Evolutionary conservation across 2,888 invertebrate species (phyloP).

Genomic region (Zaprionus obscuricornis): DNA sequence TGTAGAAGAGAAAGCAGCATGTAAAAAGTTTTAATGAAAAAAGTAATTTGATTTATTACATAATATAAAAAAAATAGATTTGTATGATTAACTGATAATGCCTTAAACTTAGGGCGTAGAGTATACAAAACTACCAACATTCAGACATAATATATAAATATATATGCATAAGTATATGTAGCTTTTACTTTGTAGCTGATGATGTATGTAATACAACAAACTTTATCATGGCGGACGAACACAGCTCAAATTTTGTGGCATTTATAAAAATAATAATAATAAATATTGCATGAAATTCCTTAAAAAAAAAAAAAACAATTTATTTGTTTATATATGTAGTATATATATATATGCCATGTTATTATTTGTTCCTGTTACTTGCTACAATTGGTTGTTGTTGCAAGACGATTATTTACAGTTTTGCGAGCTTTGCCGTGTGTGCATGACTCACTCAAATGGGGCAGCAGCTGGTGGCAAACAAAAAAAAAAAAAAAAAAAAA

Average conservation of each 20-base stretch:
- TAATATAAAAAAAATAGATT: background rate
- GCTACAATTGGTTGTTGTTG: conserved; percentile 7
- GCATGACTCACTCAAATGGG: conserved; percentile 67
- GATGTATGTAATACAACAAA: conserved; percentile 26
- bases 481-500: background rate
- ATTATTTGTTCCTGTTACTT: too few species aligned
- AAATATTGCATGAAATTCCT: conserved; percentile 41
- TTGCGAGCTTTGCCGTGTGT: conserved; percentile 54
- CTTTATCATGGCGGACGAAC: conserved; percentile 43
- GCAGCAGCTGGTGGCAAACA: conserved; percentile 48
- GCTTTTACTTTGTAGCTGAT: too few species aligned
- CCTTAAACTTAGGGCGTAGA: background rate
- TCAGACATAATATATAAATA: background rate
- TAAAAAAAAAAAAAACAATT: conserved; percentile 18
- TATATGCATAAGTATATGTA: background rate
- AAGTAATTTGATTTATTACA: background rate
- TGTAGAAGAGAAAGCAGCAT: background rate
- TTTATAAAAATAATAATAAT: conserved; percentile 18
- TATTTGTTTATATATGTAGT: too few species aligned
- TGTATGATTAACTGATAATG: conserved; percentile 11
- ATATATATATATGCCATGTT: conserved; percentile 24
- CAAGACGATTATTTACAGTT: conserved; percentile 42
- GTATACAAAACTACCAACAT: background rate
- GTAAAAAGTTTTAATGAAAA: background rate
- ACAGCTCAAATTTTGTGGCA: conserved; percentile 37